Evolutionary conservation across 2,888 invertebrate species (phyloP).

Genomic region (Ypsolopha sequella): DNA sequence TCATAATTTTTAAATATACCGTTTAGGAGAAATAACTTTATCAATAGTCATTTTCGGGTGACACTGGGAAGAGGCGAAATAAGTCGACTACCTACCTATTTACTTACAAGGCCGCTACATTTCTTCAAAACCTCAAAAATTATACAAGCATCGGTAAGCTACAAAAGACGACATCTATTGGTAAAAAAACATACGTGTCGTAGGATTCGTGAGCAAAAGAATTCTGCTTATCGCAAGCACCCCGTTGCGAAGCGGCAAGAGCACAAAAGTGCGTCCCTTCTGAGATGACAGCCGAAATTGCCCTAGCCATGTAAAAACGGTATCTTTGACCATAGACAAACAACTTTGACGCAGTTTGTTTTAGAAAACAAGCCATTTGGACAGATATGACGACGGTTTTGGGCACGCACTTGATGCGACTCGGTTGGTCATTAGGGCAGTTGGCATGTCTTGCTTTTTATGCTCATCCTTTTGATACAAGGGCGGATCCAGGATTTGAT

Average conservation of each 20-base stretch:
- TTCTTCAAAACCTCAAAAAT: no score
- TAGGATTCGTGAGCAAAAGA: slow-evolving; percentile 35
- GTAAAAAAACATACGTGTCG: slow-evolving; percentile 22
- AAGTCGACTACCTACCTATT: no score
- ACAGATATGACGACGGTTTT: slow-evolving; percentile 27
- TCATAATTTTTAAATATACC: no score
- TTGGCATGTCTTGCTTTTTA: slow-evolving; percentile 6
- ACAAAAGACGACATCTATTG: slow-evolving; percentile 17
- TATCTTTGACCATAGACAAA: no score
- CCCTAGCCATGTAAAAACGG: slow-evolving; percentile 44
- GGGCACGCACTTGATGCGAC: slow-evolving; percentile 45
- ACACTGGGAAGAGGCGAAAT: no score
- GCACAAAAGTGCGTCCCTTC: slow-evolving; percentile 39
- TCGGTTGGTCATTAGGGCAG: slow-evolving; percentile 22
- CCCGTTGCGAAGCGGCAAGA: slow-evolving; percentile 50
- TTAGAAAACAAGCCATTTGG: slow-evolving; percentile 52
- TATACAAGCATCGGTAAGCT: slow-evolving; percentile 4
- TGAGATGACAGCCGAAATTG: slow-evolving; percentile 63
- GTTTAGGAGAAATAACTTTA: no score
- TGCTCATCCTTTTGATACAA: not conserved
- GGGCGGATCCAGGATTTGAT: no score
- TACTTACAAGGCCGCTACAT: no score
- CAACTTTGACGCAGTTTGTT: slow-evolving; percentile 57
- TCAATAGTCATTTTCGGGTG: no score
- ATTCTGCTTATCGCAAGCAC: slow-evolving; percentile 51